Base-by-base conservation (phyloP, 2,113 vertebrate species). In the Forbesichthys agassizii region DNA sequence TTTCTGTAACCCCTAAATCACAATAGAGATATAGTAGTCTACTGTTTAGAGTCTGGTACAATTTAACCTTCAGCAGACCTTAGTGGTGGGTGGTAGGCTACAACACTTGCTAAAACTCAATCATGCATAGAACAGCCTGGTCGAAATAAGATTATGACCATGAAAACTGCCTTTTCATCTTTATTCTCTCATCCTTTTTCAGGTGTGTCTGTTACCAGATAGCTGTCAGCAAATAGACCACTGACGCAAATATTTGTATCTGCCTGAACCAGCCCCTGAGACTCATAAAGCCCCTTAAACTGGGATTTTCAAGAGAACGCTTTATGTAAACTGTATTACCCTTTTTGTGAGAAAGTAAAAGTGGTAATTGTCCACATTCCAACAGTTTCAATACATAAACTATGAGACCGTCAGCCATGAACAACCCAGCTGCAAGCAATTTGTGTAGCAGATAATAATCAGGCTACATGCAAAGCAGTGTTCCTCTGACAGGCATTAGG, bases 341-440 rank as follows among this genome's bases (percentile, higher is more conserved):
- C 78, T 68, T 86, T 80, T 90, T 90, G 88, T 94, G 92, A 94
- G 92, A 95, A 95, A 93, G 84, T 93, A 90, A 93, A 94, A 94
- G 93, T 93, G 85, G 90, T 93, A 94, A 95, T 92, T 95, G 94
- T 94, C 93, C 91, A 78, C 94, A 96, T 96, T 95, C 94, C 94
- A 93, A 93, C 93, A 83, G 89, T 95, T 95, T 93, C 93, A 90
- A 94, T 94, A 92, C 77, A 94, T 93, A 96, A 96, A 95, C 93
- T 94, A 83, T 86, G 66, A 87, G 92, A 93, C 91, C 84, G 89
- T 94, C 36, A 71, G 82, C 92, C 91, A 84, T 86, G 94, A 95
- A 94, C 83, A 90, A 89, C 42, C 84, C 94, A 97, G 95, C 95
- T 97, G 95, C 90, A 94, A 95, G 93, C 93, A 95, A 96, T 96